Evolutionary conservation across 2,888 invertebrate genomes (phyloP), one percentile per base, ranked within the genome.

Genomic region (Ctena decussata): DNA sequence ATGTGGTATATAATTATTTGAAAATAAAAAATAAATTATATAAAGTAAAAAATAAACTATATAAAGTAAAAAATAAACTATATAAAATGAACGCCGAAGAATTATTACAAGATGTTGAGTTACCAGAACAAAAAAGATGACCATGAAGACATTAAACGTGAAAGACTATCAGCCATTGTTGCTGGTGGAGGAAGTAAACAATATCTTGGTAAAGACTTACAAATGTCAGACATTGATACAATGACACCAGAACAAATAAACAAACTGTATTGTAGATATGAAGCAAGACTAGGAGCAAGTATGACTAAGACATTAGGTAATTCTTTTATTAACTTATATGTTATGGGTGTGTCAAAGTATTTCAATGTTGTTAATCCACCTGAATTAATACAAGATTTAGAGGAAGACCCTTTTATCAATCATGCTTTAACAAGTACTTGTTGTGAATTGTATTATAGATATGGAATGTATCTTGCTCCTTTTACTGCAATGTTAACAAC

Each of bases 241-340:
- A 79, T 84, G 77, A 30, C 84, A 53, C n/a, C 80, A 65, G 84
- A 80, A 71, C 71, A 79, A 77, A 80, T 84, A 41, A 77, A 77
- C 60, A 84, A 84, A 65, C 77, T 80, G n/a, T 84, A 80, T 41
- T 75, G 80, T 65, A 77, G 84, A 70, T 84, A 77, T 80, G 84
- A 80, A 80, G 84, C 84, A 53, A 32, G 84, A 69, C 57, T 84
- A 18, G 80, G 80, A 53, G 80, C 84, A 37, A 80, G 77, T 77
- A 84, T 84, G 84, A 84, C 84, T 30, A 84, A 84, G 74, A 80
- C 84, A 77, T 77, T 86, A 32, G 86, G 82, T 21, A 80, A 82
- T 41, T 82, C 82, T 69, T 72, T 77, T 37, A 82, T 86, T 37
- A 82, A 69, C 27, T 70, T 82, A 39, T 86, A 86, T 77, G 82